Evolutionary conservation across 2,888 invertebrate species (phyloP).

Genomic region (Lypha dubia): DNA sequence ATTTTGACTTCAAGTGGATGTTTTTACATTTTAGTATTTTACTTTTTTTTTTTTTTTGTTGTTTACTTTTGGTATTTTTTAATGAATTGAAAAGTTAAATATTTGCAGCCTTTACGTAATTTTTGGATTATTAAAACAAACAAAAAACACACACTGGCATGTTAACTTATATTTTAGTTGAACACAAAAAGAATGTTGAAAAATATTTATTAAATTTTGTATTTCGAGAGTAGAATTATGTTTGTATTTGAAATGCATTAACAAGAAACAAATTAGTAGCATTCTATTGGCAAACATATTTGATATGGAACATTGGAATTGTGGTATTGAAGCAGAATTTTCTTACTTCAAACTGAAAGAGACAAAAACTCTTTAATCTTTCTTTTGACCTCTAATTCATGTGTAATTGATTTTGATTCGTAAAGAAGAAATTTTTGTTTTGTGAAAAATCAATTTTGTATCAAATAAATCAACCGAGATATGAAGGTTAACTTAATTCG

Average conservation of each 20-base stretch:
- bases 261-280: not conserved
- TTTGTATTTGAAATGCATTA: not conserved
- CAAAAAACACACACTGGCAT: not conserved
- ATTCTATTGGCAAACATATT: not conserved
- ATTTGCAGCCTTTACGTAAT: constrained; percentile 33
- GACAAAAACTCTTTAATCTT: no score
- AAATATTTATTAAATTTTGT: constrained; percentile 1
- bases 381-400: not conserved
- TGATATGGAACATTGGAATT: no score
- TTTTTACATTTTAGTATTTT: not conserved
- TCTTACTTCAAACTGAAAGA: no score
- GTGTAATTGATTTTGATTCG: not conserved
- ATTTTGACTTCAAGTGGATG: constrained; percentile 25
- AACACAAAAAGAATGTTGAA: constrained; percentile 36
- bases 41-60: constrained; percentile 9
- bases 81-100: constrained; percentile 28
- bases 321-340: no score
- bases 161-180: constrained; percentile 13
- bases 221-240: not conserved
- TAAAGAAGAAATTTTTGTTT: not conserved
- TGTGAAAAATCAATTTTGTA: not conserved
- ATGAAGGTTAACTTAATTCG: not conserved
- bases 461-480: not conserved
- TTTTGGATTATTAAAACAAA: constrained; percentile 10
- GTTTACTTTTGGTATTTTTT: constrained; percentile 18